phyloP scores from a whole-genome alignment of 2,888 invertebrate genomes.

The Drosophila testacea region DNA sequence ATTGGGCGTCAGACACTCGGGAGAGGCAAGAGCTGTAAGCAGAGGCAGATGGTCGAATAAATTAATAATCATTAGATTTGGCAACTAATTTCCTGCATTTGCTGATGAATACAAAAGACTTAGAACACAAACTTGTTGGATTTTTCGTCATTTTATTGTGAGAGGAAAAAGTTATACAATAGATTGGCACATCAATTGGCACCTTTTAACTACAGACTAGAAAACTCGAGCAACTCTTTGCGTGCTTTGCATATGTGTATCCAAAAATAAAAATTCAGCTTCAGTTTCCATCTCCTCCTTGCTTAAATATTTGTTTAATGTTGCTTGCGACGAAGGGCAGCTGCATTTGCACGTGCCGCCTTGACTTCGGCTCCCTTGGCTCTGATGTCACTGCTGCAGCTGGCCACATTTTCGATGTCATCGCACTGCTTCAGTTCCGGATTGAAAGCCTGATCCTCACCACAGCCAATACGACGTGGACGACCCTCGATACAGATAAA shows the following conservation, averaged over 20 bases:
- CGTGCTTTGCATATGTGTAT: conserved; percentile 37
- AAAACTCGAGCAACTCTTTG: conserved; percentile 70
- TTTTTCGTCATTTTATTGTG: conserved; percentile 18
- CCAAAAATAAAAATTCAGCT: conserved; percentile 23
- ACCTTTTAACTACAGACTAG: conserved; percentile 76
- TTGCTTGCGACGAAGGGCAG: conserved; percentile 43
- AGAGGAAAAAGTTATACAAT: conserved; percentile 49
- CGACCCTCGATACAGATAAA: conserved; percentile 91
- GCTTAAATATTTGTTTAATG: conserved; percentile 6
- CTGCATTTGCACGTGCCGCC: conserved; percentile 77
- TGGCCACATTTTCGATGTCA: conserved; percentile 91
- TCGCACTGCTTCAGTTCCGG: conserved; percentile 90
- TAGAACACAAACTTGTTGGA: conserved; percentile 32
- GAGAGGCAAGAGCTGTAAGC: conserved; percentile 61
- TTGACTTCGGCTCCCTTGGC: conserved; percentile 78
- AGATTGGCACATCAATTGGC: conserved; percentile 39
- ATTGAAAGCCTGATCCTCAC: conserved; percentile 92
- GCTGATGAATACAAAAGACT: conserved; percentile 44
- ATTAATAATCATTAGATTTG: neutral
- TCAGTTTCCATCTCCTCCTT: neutral
- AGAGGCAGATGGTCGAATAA: neutral
- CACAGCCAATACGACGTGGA: conserved; percentile 91
- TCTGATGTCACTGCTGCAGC: conserved; percentile 86
- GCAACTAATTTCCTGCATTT: neutral
- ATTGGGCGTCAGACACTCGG: conserved; percentile 88